These are phyloP conservation scores for Liposcelis brunnea DNA, from an alignment of 2,888 invertebrate species.

Conservation along the genomic window DNA sequence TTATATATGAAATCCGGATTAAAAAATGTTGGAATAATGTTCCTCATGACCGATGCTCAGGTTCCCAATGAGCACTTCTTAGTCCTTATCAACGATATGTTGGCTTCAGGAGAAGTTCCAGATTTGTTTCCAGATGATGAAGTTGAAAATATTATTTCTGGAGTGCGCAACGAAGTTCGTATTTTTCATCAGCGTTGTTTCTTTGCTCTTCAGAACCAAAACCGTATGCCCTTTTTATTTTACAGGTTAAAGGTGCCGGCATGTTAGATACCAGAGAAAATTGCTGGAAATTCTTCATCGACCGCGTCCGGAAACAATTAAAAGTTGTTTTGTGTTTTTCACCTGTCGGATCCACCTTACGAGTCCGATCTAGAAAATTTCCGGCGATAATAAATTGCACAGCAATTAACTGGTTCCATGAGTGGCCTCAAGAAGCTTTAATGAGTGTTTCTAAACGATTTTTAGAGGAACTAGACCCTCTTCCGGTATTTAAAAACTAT, in stretches of 20 bases:
- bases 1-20: constrained; percentile 82
- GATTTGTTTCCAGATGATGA: constrained; percentile 93
- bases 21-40: constrained; percentile 88
- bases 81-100: constrained; percentile 85
- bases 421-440: constrained; percentile 95
- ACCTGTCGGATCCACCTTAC: constrained; percentile 83
- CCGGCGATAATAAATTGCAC: constrained; percentile 92
- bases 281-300: constrained; percentile 96
- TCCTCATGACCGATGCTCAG: constrained; percentile 94
- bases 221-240: constrained; percentile 4
- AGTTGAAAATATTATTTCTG: constrained; percentile 82
- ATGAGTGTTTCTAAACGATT: constrained; percentile 85
- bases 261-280: constrained; percentile 83
- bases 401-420: constrained; percentile 95
- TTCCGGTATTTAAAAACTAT: constrained; percentile 51
- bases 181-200: neutral
- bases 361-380: constrained; percentile 85
- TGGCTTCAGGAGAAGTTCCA: constrained; percentile 90
- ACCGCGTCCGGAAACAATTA: constrained; percentile 73
- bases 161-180: constrained; percentile 56
- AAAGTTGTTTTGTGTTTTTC: constrained; percentile 94
- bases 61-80: constrained; percentile 90
- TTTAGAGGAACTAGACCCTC: constrained; percentile 56
- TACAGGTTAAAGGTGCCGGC: constrained; percentile 65
- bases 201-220: constrained; percentile 4